Conservation (phyloP, 2,888 invertebrate species). For the Cantharis flavilabris region DNA sequence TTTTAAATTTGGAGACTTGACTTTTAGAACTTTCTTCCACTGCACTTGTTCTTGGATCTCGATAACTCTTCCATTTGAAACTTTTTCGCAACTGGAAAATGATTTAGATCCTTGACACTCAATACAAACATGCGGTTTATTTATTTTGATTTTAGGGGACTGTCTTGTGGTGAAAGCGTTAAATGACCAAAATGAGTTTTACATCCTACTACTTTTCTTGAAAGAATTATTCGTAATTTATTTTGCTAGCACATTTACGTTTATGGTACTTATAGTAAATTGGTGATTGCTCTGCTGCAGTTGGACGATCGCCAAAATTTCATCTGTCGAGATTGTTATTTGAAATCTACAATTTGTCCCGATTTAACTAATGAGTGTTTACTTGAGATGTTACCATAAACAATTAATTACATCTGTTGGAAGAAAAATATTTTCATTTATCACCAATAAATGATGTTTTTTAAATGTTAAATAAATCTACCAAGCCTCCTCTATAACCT, state of each 20-base stretch:
- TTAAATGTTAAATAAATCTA: too few species aligned
- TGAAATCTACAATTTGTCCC: not conserved
- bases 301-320: not conserved
- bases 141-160: not conserved
- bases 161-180: not conserved
- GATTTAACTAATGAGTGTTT: not conserved
- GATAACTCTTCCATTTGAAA: too few species aligned
- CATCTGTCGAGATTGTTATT: not conserved
- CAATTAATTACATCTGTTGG: not conserved
- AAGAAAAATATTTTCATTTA: not conserved
- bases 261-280: not conserved
- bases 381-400: not conserved
- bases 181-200: not conserved
- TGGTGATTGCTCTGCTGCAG: not conserved
- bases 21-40: not conserved
- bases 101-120: not conserved
- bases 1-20: not conserved
- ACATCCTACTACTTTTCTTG: not conserved
- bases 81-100: not conserved
- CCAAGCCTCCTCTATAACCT: too few species aligned
- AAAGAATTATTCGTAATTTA: not conserved
- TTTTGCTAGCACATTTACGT: not conserved
- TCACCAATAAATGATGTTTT: too few species aligned
- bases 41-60: too few species aligned
- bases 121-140: not conserved